These are phyloP conservation scores for Drosophila imparisetae DNA, from an alignment of 2,888 invertebrate species.

Conservation along the genomic window DNA sequence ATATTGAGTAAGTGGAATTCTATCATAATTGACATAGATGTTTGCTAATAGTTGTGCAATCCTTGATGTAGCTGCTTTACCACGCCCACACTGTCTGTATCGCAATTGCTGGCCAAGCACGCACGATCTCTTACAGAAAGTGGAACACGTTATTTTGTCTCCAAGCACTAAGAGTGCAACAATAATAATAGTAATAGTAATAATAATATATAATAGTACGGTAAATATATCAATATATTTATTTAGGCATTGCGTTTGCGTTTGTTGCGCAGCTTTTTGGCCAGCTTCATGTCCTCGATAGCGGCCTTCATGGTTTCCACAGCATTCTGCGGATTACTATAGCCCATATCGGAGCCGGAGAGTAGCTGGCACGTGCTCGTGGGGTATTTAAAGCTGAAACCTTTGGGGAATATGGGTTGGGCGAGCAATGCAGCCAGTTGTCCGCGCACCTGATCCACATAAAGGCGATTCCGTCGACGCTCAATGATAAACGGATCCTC, in stretches of 20 bases:
- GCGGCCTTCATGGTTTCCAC: conserved; percentile 86
- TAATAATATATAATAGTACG: conserved; percentile 25
- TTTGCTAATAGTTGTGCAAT: not conserved
- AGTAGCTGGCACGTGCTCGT: conserved; percentile 80
- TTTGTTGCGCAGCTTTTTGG: conserved; percentile 82
- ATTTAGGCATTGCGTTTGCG: conserved; percentile 66
- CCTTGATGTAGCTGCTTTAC: conserved; percentile 88
- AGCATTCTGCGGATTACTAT: conserved; percentile 82
- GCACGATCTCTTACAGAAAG: conserved; percentile 90
- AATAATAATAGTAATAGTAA: conserved; percentile 5
- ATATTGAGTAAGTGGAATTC: conserved; percentile 88
- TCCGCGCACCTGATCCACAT: conserved; percentile 70
- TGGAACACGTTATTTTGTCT: conserved; percentile 90
- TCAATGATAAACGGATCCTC: conserved; percentile 83
- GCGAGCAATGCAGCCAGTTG: conserved; percentile 83
- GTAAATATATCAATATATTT: conserved; percentile 8
- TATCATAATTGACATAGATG: fast-evolving
- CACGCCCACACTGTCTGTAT: conserved; percentile 91
- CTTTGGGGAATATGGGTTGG: conserved; percentile 88
- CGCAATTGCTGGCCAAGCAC: conserved; percentile 92
- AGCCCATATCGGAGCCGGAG: conserved; percentile 68
- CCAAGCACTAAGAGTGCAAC: conserved; percentile 87
- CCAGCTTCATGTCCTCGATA: conserved; percentile 83
- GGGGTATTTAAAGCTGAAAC: conserved; percentile 87
- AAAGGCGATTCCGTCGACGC: conserved; percentile 80